A percentile compares a stretch with the other conserved stretches of the same genome.
These are phyloP conservation scores for Psettodes erumei DNA, from an alignment of 2,113 vertebrate species.

Conservation along the genomic window DNA sequence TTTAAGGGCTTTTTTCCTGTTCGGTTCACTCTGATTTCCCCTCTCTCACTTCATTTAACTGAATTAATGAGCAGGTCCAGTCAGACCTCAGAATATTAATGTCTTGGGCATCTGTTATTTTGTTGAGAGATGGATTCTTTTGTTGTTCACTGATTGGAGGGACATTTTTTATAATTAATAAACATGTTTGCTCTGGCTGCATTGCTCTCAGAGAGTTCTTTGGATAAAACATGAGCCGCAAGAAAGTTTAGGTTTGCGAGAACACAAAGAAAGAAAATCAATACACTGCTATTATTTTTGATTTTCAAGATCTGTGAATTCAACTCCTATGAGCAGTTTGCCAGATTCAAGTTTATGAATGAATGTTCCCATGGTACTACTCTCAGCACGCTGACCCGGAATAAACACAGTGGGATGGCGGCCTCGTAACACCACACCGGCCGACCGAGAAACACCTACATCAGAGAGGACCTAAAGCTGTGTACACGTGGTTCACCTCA, in stretches of 20 bases:
- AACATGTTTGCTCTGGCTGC: constrained; percentile 16
- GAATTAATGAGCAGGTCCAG: constrained; percentile 84
- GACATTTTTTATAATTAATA: constrained; percentile 30
- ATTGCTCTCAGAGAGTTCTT: neutral
- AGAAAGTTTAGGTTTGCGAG: neutral
- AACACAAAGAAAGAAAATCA: neutral
- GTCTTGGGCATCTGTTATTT: constrained; percentile 48
- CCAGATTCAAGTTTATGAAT: constrained; percentile 47
- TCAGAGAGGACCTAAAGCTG: constrained; percentile 91
- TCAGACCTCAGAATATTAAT: constrained; percentile 67
- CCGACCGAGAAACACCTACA: constrained; percentile 92
- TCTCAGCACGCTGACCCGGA: constrained; percentile 74
- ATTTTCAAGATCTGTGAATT: neutral
- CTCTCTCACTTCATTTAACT: constrained; percentile 87
- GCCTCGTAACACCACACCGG: constrained; percentile 91
- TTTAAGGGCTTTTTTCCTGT: constrained; percentile 70
- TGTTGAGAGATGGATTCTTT: constrained; percentile 29
- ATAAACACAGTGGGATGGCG: constrained; percentile 91
- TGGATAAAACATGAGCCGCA: neutral
- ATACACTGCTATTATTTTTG: neutral
- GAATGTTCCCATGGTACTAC: constrained; percentile 43
- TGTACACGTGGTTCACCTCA: constrained; percentile 67
- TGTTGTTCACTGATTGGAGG: constrained; percentile 25
- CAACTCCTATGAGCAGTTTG: neutral
- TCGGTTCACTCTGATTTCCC: constrained; percentile 76